These are phyloP conservation scores for Vombatus ursinus DNA, from an alignment of 2,113 vertebrate species.

Conservation along the genomic window DNA sequence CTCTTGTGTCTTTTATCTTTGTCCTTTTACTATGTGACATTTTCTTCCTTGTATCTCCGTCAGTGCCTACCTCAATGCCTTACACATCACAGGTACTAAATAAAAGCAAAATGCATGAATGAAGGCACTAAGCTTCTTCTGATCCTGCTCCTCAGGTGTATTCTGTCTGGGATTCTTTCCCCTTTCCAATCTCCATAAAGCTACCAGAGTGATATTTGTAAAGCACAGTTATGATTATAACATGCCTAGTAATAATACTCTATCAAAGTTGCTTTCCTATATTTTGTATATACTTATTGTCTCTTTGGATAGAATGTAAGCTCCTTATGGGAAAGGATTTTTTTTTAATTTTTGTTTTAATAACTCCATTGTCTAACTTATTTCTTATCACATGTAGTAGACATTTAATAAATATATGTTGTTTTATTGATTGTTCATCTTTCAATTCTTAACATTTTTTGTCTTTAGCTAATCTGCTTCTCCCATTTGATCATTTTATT, in stretches of 20 bases:
- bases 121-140: neutral
- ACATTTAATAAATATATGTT: neutral
- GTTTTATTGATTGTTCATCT: neutral
- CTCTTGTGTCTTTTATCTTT: neutral
- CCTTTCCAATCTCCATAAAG: neutral
- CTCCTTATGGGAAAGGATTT: neutral
- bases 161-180: neutral
- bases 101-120: neutral
- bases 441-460: neutral
- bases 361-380: neutral
- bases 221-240: neutral
- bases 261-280: neutral
- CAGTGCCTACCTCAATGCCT: neutral
- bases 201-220: neutral
- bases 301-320: neutral
- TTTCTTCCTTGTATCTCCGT: neutral
- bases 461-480: neutral
- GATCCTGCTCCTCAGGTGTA: neutral
- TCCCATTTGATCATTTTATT: neutral
- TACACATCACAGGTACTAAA: neutral
- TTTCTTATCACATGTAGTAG: neutral
- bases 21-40: neutral
- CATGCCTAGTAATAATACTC: neutral
- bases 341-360: neutral
- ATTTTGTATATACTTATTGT: neutral